These are phyloP conservation scores for Chelmon rostratus DNA, from an alignment of 2,797 vertebrate species.

Conservation along the genomic window DNA sequence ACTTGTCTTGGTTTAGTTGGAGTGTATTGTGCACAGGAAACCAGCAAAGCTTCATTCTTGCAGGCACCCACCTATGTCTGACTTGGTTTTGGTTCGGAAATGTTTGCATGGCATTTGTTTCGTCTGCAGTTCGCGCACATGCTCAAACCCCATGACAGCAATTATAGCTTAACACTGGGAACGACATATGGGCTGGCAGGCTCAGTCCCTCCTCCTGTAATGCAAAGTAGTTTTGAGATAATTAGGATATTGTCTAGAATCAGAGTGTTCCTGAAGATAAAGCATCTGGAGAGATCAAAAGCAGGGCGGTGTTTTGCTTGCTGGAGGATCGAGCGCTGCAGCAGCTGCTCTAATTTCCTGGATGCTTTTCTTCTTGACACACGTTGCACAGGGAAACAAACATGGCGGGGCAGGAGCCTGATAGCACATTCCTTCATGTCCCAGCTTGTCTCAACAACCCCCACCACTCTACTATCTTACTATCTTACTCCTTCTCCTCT, in stretches of 20 bases:
- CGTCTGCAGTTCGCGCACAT: not conserved
- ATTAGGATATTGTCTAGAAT: not conserved
- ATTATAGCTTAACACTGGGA: not conserved
- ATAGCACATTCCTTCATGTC: conserved; percentile 63
- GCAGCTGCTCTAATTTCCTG: conserved; percentile 63
- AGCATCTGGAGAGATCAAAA: conserved; percentile 30
- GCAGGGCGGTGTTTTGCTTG: conserved; percentile 25
- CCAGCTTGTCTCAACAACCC: conserved; percentile 38
- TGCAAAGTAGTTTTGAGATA: not conserved
- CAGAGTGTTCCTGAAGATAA: conserved; percentile 4
- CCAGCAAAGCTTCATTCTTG: conserved; percentile 6
- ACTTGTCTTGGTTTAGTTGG: conserved; percentile 1
- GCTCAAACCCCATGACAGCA: not conserved
- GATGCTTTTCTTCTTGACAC: conserved; percentile 33
- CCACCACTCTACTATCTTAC: conserved; percentile 1
- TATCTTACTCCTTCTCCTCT: conserved; percentile 1
- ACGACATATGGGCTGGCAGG: not conserved
- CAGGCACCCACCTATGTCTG: not conserved
- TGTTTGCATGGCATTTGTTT: not conserved
- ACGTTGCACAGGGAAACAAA: conserved; percentile 43
- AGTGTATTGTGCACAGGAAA: conserved; percentile 9
- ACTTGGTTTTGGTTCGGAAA: not conserved
- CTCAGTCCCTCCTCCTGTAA: conserved; percentile 1
- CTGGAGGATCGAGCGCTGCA: conserved; percentile 26
- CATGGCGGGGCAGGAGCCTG: conserved; percentile 47